Percentiles rank a stretch among this genome's conserved stretches.
phyloP scores from a whole-genome alignment of 2,797 vertebrate species.

The Fringilla coelebs region DNA sequence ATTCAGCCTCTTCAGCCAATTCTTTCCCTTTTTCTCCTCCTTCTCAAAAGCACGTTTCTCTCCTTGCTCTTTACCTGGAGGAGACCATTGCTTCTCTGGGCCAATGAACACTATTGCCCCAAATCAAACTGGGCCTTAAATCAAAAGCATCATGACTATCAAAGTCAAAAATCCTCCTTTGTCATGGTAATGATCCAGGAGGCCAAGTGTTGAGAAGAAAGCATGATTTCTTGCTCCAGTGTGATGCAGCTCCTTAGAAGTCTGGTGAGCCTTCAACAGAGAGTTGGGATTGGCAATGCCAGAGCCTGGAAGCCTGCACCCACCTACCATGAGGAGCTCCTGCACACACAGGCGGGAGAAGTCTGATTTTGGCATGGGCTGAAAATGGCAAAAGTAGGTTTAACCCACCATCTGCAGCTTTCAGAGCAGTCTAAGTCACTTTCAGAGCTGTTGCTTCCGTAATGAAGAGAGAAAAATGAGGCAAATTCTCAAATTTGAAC shows the following conservation, averaged over 20 bases:
- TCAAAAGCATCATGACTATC: conserved; percentile 8
- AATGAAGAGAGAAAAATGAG: background rate
- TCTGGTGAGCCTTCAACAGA: background rate
- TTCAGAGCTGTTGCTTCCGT: background rate
- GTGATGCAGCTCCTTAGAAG: background rate
- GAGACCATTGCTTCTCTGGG: background rate
- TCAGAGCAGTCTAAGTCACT: background rate
- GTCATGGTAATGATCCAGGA: background rate
- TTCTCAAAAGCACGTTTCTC: background rate
- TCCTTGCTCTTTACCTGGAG: conserved; percentile 21
- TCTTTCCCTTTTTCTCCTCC: background rate
- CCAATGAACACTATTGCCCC: background rate
- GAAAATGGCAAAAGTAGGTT: background rate
- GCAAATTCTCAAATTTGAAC: background rate
- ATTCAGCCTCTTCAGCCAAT: background rate
- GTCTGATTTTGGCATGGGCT: background rate
- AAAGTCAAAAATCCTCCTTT: conserved; percentile 43
- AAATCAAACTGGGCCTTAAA: conserved; percentile 13
- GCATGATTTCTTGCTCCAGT: background rate
- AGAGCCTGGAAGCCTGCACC: conserved; percentile 2
- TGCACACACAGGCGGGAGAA: background rate
- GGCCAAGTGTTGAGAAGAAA: conserved; percentile 24
- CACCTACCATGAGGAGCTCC: background rate
- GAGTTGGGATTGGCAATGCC: background rate
- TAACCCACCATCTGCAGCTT: background rate